Evolutionary conservation across 2,797 vertebrate genomes (phyloP).

Genomic region (Prunella strophiata): DNA sequence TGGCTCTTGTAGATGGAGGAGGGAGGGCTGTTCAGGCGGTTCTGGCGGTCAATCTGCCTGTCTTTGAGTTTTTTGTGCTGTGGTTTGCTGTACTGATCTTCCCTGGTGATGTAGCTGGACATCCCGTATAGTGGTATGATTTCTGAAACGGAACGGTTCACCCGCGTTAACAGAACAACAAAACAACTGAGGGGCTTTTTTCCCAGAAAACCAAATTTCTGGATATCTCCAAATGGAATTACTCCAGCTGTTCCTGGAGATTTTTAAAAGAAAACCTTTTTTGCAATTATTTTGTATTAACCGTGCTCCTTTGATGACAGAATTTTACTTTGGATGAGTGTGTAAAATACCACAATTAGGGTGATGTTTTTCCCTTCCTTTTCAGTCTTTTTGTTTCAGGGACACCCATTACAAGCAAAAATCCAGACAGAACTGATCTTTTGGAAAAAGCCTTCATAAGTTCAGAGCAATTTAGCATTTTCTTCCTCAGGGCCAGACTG

Average conservation of each 20-base stretch:
- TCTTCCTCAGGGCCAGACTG: not conserved
- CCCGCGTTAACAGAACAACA: not conserved
- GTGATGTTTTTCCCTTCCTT: not conserved
- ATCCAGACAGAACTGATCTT: not conserved
- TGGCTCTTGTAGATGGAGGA: conserved; percentile 89
- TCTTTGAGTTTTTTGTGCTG: conserved; percentile 95
- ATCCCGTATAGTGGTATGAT: conserved; percentile 95
- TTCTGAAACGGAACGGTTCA: conserved; percentile 74
- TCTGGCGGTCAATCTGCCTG: conserved; percentile 91
- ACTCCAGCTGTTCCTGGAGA: not conserved
- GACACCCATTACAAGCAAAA: not conserved
- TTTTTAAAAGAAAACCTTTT: not conserved
- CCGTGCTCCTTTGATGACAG: not conserved
- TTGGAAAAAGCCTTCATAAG: not conserved
- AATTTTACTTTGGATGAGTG: not conserved
- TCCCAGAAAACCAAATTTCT: not conserved
- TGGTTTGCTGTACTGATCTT: conserved; percentile 93
- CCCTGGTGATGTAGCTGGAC: conserved; percentile 92
- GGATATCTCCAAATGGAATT: not conserved
- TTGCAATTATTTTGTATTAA: not conserved
- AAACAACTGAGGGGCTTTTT: accelerated
- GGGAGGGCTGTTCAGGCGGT: conserved; percentile 92
- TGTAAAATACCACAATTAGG: not conserved
- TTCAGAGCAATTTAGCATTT: not conserved
- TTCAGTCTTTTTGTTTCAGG: not conserved